Conservation (phyloP, 92 coral and sea anemone genomes). For the Epizoanthus stellaris region DNA sequence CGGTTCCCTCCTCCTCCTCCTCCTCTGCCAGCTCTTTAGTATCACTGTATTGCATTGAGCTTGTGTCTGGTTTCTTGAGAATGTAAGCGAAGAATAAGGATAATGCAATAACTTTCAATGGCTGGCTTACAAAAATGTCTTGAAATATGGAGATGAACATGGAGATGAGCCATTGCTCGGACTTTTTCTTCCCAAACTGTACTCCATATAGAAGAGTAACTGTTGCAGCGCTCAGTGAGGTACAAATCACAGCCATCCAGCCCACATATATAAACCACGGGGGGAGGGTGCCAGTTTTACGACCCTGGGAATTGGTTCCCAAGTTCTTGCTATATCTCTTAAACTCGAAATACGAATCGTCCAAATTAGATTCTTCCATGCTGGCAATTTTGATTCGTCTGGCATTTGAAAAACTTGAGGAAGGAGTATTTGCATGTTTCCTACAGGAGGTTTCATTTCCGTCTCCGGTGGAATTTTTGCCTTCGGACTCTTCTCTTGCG, state of each 20-base stretch:
- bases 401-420: too few relatives aligned
- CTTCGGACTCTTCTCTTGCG: not conserved
- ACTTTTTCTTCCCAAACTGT: conserved; percentile 80
- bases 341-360: conserved; percentile 12
- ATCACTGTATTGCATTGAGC: conserved; percentile 14
- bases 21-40: conserved; percentile 32
- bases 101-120: conserved; percentile 80
- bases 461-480: not conserved
- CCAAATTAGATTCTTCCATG: not conserved
- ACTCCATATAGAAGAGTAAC: conserved; percentile 88
- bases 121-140: conserved; percentile 92
- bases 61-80: conserved; percentile 72
- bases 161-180: conserved; percentile 92
- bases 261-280: conserved; percentile 87
- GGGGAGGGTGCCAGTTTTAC: conserved; percentile 63
- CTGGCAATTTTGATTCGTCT: too few relatives aligned
- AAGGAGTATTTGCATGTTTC: too few relatives aligned
- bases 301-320: not conserved
- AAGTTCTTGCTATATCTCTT: not conserved
- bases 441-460: too few relatives aligned
- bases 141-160: conserved; percentile 85
- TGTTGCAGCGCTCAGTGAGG: conserved; percentile 71
- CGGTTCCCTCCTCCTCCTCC: not conserved
- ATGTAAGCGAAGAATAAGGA: conserved; percentile 80
- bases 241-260: conserved; percentile 74